Evolutionary conservation across 1,140 invertebrate genomes (phyloP), one percentile per base, ranked within the genome.

Genomic region (Cepaea nemoralis): DNA sequence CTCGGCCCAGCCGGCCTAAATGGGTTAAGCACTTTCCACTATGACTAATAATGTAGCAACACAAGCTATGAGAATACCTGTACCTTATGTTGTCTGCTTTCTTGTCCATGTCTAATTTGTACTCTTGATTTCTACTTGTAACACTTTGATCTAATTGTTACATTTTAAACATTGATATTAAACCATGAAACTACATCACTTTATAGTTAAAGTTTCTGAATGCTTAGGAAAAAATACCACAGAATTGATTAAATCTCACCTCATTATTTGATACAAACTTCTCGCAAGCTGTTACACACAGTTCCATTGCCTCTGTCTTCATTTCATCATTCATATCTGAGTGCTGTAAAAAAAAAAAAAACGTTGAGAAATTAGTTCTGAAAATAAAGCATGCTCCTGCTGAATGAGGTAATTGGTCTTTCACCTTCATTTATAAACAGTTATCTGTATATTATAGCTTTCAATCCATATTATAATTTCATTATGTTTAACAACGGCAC

Each of bases 241-340:
- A 16, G 16, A 45, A 6, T 10, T 45, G 42, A 45, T 14, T 22
- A 55, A 50, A 27, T 37, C 85, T 86, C 92, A 95, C 95, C 92
- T 95, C 95, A 91, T 96, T 96, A 92, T 97, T 97, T 3, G 94
- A 92, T 0, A 95, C 92, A 92, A 94, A 95, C 92, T 98, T 98
- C 92, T 98, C 97, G 89, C 96, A 96, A 0, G 97, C 96, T 8
- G 96, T 97, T 48, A 97, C 96, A 86, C 95, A 96, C 50, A 97
- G 91, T 91, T 98, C 97, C 91, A 98, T 94, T 0, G 95, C 95
- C 92, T 98, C 97, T 59, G 93, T 94, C 87, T 94, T 95, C 94
- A 97, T 96, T 90, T 98, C 97, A 83, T 98, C 97, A 45, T 94
- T 93, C 96, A 98, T 97, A 90, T 98, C 97, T 6, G 95, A 95